These are phyloP conservation scores for Meta bourneti DNA, from an alignment of 2,888 invertebrate genomes.

Conservation along the genomic window DNA sequence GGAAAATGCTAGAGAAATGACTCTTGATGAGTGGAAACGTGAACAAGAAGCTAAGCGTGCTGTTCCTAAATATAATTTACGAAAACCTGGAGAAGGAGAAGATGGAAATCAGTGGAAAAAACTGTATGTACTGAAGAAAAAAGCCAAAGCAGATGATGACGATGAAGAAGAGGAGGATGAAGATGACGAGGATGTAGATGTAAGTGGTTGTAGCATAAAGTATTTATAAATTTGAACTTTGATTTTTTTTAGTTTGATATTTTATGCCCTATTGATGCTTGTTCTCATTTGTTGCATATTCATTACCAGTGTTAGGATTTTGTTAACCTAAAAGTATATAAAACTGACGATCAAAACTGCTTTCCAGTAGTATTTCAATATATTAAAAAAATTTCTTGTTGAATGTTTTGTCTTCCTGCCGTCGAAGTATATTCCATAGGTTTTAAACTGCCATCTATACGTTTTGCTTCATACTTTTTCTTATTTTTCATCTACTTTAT, in stretches of 20 bases:
- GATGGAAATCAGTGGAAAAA: constrained; percentile 90
- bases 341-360: not conserved
- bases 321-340: not conserved
- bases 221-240: constrained; percentile 1
- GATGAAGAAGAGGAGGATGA: constrained; percentile 84
- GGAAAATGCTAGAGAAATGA: constrained; percentile 92
- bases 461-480: too few relatives aligned
- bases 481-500: too few relatives aligned
- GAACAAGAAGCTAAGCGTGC: constrained; percentile 87
- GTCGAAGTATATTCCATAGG: too few relatives aligned
- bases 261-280: not conserved
- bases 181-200: constrained; percentile 66
- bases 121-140: constrained; percentile 83
- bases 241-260: not conserved
- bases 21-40: constrained; percentile 96
- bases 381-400: not conserved
- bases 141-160: constrained; percentile 82
- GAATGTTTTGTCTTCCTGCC: too few relatives aligned
- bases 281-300: not conserved
- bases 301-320: too few relatives aligned
- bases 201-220: constrained; percentile 16
- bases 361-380: not conserved
- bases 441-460: too few relatives aligned
- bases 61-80: constrained; percentile 93
- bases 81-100: constrained; percentile 96